Evolutionary conservation across 1,140 invertebrate species (phyloP).

Genomic region (Trichonephila clavata): DNA sequence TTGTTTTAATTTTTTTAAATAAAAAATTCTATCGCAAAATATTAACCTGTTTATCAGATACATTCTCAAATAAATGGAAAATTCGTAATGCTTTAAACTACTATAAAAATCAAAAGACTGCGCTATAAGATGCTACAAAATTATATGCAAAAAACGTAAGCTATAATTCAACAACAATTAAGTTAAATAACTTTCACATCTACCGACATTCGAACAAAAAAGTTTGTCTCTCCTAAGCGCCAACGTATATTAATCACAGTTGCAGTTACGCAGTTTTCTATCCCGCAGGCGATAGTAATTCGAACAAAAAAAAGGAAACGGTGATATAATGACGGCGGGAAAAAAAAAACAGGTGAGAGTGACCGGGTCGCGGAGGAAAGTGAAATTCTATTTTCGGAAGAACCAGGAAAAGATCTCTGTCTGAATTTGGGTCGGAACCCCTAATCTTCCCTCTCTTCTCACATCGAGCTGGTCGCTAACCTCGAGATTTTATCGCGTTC

Average conservation of each 20-base stretch:
- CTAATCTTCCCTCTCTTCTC: background rate
- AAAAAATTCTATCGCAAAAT: no score
- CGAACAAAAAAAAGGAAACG: slow-evolving; percentile 14
- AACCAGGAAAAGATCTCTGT: slow-evolving; percentile 53
- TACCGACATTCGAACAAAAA: background rate
- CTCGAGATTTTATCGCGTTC: background rate
- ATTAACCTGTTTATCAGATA: no score
- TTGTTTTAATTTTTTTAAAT: no score
- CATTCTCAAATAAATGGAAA: no score
- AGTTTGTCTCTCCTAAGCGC: no score
- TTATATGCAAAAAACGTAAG: no score
- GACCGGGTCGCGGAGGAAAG: slow-evolving; percentile 67
- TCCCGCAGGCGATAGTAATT: background rate
- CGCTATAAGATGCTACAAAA: no score
- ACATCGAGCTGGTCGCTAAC: slow-evolving; percentile 52
- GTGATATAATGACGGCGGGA: slow-evolving; percentile 14
- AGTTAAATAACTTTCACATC: background rate
- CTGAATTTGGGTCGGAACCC: slow-evolving; percentile 45
- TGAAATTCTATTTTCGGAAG: slow-evolving; percentile 63
- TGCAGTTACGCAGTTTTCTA: background rate
- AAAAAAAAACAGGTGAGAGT: slow-evolving; percentile 58
- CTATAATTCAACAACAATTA: background rate
- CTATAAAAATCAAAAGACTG: no score
- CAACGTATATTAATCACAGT: background rate
- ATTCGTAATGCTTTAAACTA: no score